These are phyloP conservation scores for Tetanocera ferruginea DNA, from an alignment of 2,888 invertebrate species.

Conservation along the genomic window DNA sequence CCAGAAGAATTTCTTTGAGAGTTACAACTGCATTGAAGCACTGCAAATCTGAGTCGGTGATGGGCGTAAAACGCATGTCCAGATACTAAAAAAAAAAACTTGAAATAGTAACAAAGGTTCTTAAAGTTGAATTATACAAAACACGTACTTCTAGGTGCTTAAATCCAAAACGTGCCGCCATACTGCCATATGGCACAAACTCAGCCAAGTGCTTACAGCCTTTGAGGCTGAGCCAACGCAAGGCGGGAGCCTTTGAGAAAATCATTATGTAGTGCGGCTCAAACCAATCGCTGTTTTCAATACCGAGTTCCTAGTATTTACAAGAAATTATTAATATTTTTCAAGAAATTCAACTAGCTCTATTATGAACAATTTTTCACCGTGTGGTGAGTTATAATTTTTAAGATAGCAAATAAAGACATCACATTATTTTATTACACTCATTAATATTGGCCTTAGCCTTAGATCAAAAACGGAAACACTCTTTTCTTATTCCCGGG, in stretches of 20 bases:
- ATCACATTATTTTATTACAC: too few species aligned
- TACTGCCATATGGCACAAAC: constrained; percentile 82
- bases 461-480: too few species aligned
- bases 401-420: too few species aligned
- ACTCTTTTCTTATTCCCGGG: too few species aligned
- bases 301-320: constrained; percentile 77
- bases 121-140: not conserved
- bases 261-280: constrained; percentile 80
- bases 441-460: too few species aligned
- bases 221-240: constrained; percentile 76
- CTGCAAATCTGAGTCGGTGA: constrained; percentile 75
- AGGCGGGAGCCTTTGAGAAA: constrained; percentile 77
- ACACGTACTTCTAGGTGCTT: constrained; percentile 61
- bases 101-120: too few species aligned
- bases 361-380: too few species aligned
- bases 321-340: constrained; percentile 43
- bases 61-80: constrained; percentile 73
- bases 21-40: constrained; percentile 73
- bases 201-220: constrained; percentile 78
- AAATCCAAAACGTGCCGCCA: constrained; percentile 81
- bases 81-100: constrained; percentile 65
- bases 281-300: constrained; percentile 82
- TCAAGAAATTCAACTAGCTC: too few species aligned
- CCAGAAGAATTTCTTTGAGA: constrained; percentile 72
- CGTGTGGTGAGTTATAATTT: too few species aligned